Conservation (phyloP, 2,888 invertebrate genomes). For the Ligdia adustata region DNA sequence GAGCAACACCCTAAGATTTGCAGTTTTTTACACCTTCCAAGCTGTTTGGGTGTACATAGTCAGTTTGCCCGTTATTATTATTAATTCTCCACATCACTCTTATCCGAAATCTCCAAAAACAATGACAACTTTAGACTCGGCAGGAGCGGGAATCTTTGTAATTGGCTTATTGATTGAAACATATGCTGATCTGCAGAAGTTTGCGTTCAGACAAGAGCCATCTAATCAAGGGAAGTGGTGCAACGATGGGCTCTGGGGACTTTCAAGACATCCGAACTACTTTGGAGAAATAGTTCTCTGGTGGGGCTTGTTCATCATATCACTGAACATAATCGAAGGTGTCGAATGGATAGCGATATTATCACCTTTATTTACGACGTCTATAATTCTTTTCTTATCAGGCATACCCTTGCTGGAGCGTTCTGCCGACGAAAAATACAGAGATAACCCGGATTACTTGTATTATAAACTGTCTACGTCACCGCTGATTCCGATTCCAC, state of each 20-base stretch:
- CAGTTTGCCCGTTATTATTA: conserved; percentile 95
- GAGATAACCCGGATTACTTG: conserved; percentile 93
- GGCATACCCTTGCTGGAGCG: conserved; percentile 95
- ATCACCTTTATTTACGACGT: conserved; percentile 93
- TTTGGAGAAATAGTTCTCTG: conserved; percentile 97
- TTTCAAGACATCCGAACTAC: conserved; percentile 97
- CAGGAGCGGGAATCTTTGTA: conserved; percentile 93
- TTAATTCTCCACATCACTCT: conserved; percentile 93
- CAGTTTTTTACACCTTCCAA: conserved; percentile 97
- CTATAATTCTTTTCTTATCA: conserved; percentile 94
- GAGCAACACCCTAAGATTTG: conserved; percentile 93
- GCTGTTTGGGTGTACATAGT: conserved; percentile 96
- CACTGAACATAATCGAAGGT: conserved; percentile 92
- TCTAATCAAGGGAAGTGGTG: conserved; percentile 96
- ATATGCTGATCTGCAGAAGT: conserved; percentile 96
- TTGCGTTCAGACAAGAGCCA: conserved; percentile 94
- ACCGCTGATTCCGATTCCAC: conserved; percentile 94
- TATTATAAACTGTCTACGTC: conserved; percentile 95
- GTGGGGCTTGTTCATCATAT: conserved; percentile 97
- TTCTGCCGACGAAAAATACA: conserved; percentile 94
- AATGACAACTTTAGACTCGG: conserved; percentile 94
- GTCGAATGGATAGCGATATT: conserved; percentile 94
- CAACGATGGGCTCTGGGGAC: conserved; percentile 94
- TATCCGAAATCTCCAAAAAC: conserved; percentile 90
- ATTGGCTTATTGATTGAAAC: conserved; percentile 94